Evolutionary conservation across 2,113 vertebrate genomes (phyloP), one percentile per base, ranked within the genome.

Genomic region (Campylomormyrus tamandua): DNA sequence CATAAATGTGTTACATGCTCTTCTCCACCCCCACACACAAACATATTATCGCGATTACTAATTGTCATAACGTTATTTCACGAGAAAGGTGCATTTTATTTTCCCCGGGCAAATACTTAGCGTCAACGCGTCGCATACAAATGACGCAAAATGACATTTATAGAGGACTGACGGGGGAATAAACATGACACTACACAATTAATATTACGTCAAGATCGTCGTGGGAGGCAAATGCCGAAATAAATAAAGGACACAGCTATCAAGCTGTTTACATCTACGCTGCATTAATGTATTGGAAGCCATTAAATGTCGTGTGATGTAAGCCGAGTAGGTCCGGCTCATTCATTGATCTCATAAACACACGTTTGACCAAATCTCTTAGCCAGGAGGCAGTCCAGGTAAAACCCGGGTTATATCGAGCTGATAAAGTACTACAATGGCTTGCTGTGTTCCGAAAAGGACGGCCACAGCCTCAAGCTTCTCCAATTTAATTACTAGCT

Each of bases 401-500:
- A 80, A 86, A n/a, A 86, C 13, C 45, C 83, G 48, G 45, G 45
- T 56, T 87, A 52, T 3, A 31, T 27, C 62, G 62, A 70, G 62
- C 27, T 70, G n/a, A 27, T 31, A 31, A 70, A 70, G 62, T 5
- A 27, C 62, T 27, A 70, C 31, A 35, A 27, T 35, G 27, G 48
- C 49, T 56, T 87, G 50, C 46, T 19, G 10, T 53, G 24, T 87
- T 87, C 3, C 85, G 31, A 53, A 39, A 87, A 84, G 13, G 83
- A 46, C 17, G 85, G 50, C 49, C 52, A 50, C 48, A 52, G 31
- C n/a, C 80, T 46, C 15, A 39, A 87, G 27, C 85, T 35, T 87
- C 49, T 87, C 24, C 49, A 53, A 52, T 53, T 52, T 87, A 87
- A 87, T 87, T 87, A 87, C 85, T 53, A 21, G 85, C 85, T 87